Percentiles rank a stretch among this genome's conserved stretches.
These are phyloP conservation scores for Pseudanteris insignis DNA, from an alignment of 2,888 invertebrate species.

Conservation along the genomic window DNA sequence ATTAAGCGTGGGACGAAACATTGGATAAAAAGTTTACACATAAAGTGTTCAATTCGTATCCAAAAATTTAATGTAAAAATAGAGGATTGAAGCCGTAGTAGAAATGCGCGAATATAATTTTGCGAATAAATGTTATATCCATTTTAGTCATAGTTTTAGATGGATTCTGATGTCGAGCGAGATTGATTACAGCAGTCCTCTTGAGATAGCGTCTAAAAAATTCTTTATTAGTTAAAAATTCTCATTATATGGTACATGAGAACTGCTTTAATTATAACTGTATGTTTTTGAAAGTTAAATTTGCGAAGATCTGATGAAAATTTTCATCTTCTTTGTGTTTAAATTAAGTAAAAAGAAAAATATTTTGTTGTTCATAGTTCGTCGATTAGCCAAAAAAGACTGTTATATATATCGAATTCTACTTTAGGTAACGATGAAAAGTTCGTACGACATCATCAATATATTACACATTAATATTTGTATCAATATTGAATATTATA, in stretches of 20 bases:
- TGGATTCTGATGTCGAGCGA: conserved; percentile 21
- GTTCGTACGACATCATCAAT: conserved; percentile 51
- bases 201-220: not conserved
- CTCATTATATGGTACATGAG: not conserved
- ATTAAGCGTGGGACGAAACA: conserved; percentile 7
- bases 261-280: conserved; percentile 16
- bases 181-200: conserved; percentile 17
- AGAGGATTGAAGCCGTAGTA: conserved; percentile 8
- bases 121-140: conserved; percentile 41
- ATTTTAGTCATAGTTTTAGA: conserved; percentile 51
- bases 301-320: conserved; percentile 27
- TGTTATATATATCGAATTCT: conserved; percentile 63
- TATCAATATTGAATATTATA: conserved; percentile 51
- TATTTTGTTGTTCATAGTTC: conserved; percentile 61
- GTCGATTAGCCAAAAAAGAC: conserved; percentile 63
- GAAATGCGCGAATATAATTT: conserved; percentile 40
- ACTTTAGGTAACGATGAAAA: conserved; percentile 55
- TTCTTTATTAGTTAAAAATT: not conserved
- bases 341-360: conserved; percentile 40
- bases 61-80: conserved; percentile 22
- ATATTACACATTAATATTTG: conserved; percentile 49
- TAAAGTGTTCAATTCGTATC: conserved; percentile 8
- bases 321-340: conserved; percentile 20
- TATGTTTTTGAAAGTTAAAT: conserved; percentile 22
- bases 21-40: conserved; percentile 8